A percentile compares a stretch with the other conserved stretches of the same genome.
Conservation (phyloP, 1,140 invertebrate species). For the Dinothrombium tinctorium region DNA sequence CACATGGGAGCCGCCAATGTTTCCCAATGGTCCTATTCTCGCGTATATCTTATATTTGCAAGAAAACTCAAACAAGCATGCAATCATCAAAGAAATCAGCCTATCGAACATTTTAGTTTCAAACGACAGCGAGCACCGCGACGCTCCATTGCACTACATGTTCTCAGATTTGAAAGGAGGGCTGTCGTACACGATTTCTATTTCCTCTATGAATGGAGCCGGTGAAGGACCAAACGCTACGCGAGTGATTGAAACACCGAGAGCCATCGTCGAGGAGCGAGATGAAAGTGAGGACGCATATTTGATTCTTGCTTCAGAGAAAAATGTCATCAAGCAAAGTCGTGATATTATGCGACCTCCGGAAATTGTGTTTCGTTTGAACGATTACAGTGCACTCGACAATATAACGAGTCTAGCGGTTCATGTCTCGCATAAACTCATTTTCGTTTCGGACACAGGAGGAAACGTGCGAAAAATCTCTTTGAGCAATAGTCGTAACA, state of each 20-base stretch:
- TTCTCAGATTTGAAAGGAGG: conserved; percentile 46
- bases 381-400: too few relatives aligned
- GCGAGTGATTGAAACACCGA: conserved; percentile 37
- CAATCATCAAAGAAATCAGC: conserved; percentile 11
- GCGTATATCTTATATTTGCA: conserved; percentile 49
- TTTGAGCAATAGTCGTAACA: too few relatives aligned
- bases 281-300: too few relatives aligned
- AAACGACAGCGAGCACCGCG: neutral
- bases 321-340: too few relatives aligned
- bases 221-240: conserved; percentile 46
- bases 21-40: conserved; percentile 59
- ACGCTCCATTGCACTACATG: conserved; percentile 33
- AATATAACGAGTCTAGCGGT: too few relatives aligned
- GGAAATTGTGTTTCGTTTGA: too few relatives aligned
- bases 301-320: too few relatives aligned
- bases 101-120: neutral
- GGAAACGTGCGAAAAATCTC: too few relatives aligned
- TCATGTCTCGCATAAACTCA: too few relatives aligned
- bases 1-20: conserved; percentile 60
- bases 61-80: conserved; percentile 22
- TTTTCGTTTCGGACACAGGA: too few relatives aligned
- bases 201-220: conserved; percentile 50
- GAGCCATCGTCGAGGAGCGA: too few relatives aligned
- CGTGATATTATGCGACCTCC: too few relatives aligned
- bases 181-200: conserved; percentile 45